phyloP scores from a whole-genome alignment of 37 sponge, comb jelly and placozoan species.

The Mnemiopsis leidyi region DNA sequence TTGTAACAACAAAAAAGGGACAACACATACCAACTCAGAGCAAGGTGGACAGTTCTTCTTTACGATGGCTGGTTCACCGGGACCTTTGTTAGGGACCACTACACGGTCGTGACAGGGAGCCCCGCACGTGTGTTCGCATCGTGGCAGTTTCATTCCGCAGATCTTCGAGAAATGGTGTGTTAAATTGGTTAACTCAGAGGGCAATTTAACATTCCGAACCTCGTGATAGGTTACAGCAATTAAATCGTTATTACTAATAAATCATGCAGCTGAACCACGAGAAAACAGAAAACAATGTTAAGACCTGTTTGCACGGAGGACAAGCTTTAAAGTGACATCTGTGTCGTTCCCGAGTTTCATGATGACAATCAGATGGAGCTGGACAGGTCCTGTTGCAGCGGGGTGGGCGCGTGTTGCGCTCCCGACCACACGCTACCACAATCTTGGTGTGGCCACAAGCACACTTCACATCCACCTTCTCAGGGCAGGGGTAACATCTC shows the following conservation, averaged over 20 bases:
- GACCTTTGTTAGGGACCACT: background rate
- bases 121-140: conserved; percentile 40
- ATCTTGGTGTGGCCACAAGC: conserved; percentile 72
- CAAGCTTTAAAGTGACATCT: conserved; percentile 78
- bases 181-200: too few species aligned
- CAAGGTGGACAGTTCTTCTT: conserved; percentile 35
- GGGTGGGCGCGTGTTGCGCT: conserved; percentile 75
- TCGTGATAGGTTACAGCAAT: too few species aligned
- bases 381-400: conserved; percentile 72
- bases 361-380: conserved; percentile 14
- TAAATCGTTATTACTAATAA: background rate
- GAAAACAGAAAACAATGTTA: background rate
- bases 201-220: too few species aligned
- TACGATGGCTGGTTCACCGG: conserved; percentile 9
- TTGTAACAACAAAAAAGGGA: too few species aligned
- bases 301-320: conserved; percentile 69
- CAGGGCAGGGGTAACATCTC: conserved; percentile 87
- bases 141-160: background rate
- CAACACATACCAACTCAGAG: background rate
- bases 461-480: conserved; percentile 73
- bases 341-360: conserved; percentile 68
- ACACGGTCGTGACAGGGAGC: conserved; percentile 48
- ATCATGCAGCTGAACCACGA: background rate
- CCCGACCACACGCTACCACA: conserved; percentile 81
- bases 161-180: too few species aligned